Base-by-base conservation (phyloP, 2,113 vertebrate species). In the Microtus oregoni region DNA sequence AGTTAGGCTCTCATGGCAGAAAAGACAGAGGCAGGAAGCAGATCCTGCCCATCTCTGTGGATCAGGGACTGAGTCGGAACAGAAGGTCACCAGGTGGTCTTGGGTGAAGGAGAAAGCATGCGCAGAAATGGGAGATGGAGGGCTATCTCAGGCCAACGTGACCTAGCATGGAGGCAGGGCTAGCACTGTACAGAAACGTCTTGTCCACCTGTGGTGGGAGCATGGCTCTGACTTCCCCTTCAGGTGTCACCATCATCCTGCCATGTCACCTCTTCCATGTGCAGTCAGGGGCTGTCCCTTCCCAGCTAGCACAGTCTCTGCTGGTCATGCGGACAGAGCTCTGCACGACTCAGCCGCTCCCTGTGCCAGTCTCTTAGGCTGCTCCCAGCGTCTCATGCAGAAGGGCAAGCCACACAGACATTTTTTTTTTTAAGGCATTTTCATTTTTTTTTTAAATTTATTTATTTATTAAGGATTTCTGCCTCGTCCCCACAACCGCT, bases 161-260 rank as follows among this genome's bases (percentile, higher is more conserved):
- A 61, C 24, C 85, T 8, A 1, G 8, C 22, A 4, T 1, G 28
- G 30, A 58, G 44, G 41, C 12, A 15, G 89, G 83, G 13, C 0
- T 32, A 35, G 65, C 35, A 14, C 28, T 11, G 22, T 12, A 50
- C 20, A 22, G 55, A 6, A 44, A 7, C 15, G 0, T 47, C 77
- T 19, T 0, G 3, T 17, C n/a, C 24, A 2, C 22, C 58, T 50
- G n/a, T 26, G 0, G 0, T 1, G 35, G 70, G 38, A 26, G 50
- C 76, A 15, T 4, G 17, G 41, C 28, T 68, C 38, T 11, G 79
- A 4, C 28, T 15, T 38, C 14, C 75, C 8, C 63, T 22, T 30
- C 0, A 0, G 22, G 13, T 65, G 50, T 70, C 63, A 15, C 14
- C 73, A 13, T 9, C 12, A 7, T 22, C 35, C 7, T 5, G 2